These are phyloP conservation scores for Zeugodacus cucurbitae DNA, from an alignment of 1,140 invertebrate genomes.

Conservation along the genomic window DNA sequence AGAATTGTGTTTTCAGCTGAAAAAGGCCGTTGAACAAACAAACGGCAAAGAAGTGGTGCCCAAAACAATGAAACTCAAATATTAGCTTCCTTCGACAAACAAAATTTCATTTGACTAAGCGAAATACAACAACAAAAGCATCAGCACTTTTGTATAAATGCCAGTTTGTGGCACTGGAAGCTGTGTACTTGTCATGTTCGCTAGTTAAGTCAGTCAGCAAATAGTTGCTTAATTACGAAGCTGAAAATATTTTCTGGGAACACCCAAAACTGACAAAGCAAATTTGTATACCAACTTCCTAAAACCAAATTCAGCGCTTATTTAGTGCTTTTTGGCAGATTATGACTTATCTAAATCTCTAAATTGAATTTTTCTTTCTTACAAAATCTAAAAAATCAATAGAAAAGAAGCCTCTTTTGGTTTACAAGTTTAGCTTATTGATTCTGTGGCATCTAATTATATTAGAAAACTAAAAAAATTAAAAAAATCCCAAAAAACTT, in stretches of 20 bases:
- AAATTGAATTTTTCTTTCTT: too few species aligned
- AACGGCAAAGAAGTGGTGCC: not conserved
- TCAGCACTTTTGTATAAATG: not conserved
- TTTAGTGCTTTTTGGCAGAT: too few species aligned
- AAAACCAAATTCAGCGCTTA: too few species aligned
- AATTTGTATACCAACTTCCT: not conserved
- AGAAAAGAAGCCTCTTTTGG: too few species aligned
- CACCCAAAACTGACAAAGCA: not conserved
- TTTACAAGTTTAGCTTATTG: too few species aligned
- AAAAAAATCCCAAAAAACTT: too few species aligned
- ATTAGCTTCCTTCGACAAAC: not conserved
- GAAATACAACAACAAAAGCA: not conserved
- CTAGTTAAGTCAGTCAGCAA: not conserved
- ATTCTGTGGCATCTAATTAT: too few species aligned
- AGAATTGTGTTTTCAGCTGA: not conserved
- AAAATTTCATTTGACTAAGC: not conserved
- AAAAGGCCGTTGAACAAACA: not conserved
- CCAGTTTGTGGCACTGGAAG: not conserved
- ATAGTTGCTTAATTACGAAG: not conserved
- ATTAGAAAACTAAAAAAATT: too few species aligned
- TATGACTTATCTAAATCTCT: too few species aligned
- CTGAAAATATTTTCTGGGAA: not conserved
- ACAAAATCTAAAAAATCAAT: too few species aligned
- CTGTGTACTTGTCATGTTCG: not conserved
- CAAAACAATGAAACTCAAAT: not conserved